These are phyloP conservation scores for Portunus trituberculatus DNA, from an alignment of 1,140 invertebrate genomes.

Conservation along the genomic window DNA sequence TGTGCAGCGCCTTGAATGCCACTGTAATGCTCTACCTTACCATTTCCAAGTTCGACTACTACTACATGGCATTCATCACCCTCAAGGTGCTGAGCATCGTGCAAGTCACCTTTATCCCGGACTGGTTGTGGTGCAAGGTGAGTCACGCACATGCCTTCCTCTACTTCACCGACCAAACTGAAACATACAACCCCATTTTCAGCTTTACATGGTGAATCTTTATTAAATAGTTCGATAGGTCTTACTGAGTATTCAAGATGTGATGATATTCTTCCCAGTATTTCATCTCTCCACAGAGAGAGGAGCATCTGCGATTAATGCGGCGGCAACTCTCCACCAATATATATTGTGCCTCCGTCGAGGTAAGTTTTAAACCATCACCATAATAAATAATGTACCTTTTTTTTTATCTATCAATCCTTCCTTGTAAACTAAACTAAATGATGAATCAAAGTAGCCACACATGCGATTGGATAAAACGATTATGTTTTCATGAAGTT, in stretches of 20 bases:
- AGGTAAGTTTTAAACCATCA: neutral
- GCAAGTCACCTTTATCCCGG: slow-evolving; percentile 59
- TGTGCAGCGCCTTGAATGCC: slow-evolving; percentile 59
- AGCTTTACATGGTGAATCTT: too few species aligned
- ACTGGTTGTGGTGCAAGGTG: slow-evolving; percentile 49
- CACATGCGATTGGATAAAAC: too few species aligned
- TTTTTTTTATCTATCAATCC: too few species aligned
- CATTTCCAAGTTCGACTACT: slow-evolving; percentile 45
- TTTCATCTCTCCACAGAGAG: neutral
- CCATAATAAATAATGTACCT: neutral
- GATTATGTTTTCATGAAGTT: too few species aligned
- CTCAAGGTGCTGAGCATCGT: slow-evolving; percentile 59
- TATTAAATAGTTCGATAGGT: too few species aligned
- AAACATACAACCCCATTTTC: too few species aligned
- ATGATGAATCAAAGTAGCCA: too few species aligned
- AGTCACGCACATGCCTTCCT: neutral
- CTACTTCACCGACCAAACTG: too few species aligned
- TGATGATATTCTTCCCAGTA: neutral
- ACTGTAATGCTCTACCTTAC: slow-evolving; percentile 70
- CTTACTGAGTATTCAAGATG: too few species aligned
- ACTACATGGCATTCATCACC: slow-evolving; percentile 57
- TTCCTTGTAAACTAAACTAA: too few species aligned
- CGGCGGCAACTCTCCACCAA: slow-evolving; percentile 22
- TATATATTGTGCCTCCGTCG: neutral
- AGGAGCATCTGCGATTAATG: neutral